These are phyloP conservation scores for Danionella dracula DNA, from an alignment of 2,797 vertebrate genomes.

Conservation along the genomic window DNA sequence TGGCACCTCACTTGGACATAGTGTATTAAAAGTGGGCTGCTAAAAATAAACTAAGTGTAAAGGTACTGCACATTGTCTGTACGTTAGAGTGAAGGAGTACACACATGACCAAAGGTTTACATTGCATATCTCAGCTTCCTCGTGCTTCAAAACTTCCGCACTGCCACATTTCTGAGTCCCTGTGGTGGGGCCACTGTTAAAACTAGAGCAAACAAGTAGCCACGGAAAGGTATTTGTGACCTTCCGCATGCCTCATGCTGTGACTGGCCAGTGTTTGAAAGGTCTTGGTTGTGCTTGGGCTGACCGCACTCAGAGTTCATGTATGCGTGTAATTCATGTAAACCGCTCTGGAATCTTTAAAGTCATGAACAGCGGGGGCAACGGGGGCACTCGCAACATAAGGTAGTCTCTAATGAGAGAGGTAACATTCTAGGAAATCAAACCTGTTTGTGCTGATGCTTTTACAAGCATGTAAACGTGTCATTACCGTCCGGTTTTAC, in stretches of 20 bases:
- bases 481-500: background rate
- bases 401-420: background rate
- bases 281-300: constrained; percentile 7
- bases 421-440: background rate
- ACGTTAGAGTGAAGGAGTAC: constrained; percentile 8
- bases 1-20: constrained; percentile 51
- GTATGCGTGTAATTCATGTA: constrained; percentile 24
- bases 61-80: constrained; percentile 8
- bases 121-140: constrained; percentile 2
- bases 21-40: constrained; percentile 71
- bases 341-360: background rate
- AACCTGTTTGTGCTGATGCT: background rate
- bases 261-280: constrained; percentile 15
- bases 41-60: constrained; percentile 75
- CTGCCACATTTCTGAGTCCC: background rate
- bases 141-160: background rate
- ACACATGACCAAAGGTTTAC: background rate
- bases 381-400: background rate
- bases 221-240: constrained; percentile 10
- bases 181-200: background rate
- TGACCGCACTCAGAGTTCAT: constrained; percentile 14
- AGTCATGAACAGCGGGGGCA: constrained; percentile 10
- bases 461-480: background rate
- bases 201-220: constrained; percentile 11
- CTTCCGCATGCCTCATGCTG: constrained; percentile 11